Evolutionary conservation across 2,113 vertebrate species (phyloP).

Genomic region (Anser cygnoides): DNA sequence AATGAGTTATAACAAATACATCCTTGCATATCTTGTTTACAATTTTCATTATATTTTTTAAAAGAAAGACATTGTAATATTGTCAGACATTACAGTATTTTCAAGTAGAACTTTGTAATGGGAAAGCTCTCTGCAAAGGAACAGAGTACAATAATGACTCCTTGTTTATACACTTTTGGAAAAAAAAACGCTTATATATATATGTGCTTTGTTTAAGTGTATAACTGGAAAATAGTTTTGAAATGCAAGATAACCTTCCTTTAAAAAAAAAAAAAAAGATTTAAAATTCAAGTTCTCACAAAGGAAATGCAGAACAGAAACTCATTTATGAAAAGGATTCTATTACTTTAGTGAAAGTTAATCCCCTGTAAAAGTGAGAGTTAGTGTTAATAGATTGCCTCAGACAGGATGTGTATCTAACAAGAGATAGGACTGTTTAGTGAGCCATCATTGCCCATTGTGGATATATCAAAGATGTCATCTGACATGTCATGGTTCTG

Average conservation of each 20-base stretch:
- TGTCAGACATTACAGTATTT: neutral
- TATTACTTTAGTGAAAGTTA: neutral
- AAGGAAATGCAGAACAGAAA: neutral
- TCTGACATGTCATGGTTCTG: neutral
- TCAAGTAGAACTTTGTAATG: neutral
- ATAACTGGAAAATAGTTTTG: neutral
- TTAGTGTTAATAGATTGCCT: neutral
- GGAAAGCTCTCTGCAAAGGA: neutral
- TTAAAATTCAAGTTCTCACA: neutral
- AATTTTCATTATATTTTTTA: neutral
- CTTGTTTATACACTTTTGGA: neutral
- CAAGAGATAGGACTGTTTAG: neutral
- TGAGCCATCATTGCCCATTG: neutral
- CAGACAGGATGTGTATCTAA: constrained; percentile 21
- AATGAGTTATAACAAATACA: neutral
- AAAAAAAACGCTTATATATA: neutral
- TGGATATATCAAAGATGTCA: neutral
- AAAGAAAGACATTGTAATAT: neutral
- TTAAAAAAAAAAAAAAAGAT: neutral
- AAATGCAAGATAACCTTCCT: neutral
- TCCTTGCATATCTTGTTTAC: neutral
- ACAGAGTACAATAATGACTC: neutral
- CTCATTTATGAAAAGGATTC: neutral
- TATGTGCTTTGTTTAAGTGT: neutral
- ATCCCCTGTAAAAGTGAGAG: constrained; percentile 3